Conservation (phyloP, 2,113 vertebrate species). For the Capreolus pygargus region DNA sequence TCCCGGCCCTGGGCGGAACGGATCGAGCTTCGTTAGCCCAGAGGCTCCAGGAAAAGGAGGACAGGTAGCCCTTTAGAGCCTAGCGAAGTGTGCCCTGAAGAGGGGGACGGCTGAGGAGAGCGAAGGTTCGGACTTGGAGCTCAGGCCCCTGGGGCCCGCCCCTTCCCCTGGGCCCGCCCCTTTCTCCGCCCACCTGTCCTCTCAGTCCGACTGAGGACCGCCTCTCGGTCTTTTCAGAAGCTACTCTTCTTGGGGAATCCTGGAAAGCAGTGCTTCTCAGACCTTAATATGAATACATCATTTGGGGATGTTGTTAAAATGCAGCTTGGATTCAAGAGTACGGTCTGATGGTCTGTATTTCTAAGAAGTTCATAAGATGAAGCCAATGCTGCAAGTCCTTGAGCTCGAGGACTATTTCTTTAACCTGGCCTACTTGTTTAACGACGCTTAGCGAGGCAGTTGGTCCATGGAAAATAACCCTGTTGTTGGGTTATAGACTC, state of each 20-base stretch:
- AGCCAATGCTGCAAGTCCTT: neutral
- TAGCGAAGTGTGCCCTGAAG: neutral
- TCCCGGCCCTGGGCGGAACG: fast-evolving
- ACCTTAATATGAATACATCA: neutral
- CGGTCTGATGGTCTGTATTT: neutral
- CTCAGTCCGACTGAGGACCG: fast-evolving
- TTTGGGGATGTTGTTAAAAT: neutral
- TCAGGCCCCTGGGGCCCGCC: neutral
- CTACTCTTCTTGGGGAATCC: neutral
- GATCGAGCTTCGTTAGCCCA: neutral
- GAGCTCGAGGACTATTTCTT: neutral
- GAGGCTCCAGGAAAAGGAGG: neutral
- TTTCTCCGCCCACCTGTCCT: neutral
- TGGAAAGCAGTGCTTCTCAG: neutral
- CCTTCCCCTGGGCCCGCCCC: neutral
- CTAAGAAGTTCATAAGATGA: neutral
- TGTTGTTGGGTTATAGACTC: neutral
- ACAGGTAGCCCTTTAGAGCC: neutral
- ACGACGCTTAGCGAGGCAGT: neutral
- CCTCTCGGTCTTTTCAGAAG: neutral
- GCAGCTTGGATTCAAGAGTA: neutral
- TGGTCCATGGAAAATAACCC: neutral
- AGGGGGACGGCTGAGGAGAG: neutral
- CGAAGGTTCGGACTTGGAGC: fast-evolving
- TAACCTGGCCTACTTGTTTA: neutral